Evolutionary conservation across 1,140 invertebrate species (phyloP), one percentile per base, ranked within the genome.

Genomic region (Drosophila sechellia): DNA sequence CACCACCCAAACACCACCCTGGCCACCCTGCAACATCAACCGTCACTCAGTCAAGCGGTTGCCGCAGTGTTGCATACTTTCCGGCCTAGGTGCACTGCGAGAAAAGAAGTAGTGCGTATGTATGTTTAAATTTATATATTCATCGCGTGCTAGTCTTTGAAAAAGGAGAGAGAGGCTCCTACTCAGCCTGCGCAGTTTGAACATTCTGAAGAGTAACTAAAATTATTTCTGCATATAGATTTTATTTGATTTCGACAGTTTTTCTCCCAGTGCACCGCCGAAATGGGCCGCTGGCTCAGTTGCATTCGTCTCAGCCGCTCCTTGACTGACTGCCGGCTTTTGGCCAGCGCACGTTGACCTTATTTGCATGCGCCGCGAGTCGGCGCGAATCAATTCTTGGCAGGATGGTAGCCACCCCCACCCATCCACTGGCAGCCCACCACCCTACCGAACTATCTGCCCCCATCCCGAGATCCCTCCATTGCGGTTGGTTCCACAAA

Each of bases 331-430:
- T 65, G 66, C 34, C 53, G 71, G 75, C 77, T 70, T 79, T 84
- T 77, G 81, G 65, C 81, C 57, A 84, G 77, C 81, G 81, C 81
- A 86, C 83, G 79, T 87, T 87, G 83, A 87, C 83, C 83, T 87
- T 86, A 86, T 86, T 86, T 86, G 84, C 83, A 86, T 86, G 75
- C 65, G 59, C 70, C 81, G 56, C 56, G 56, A 48, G 43, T 58
- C 72, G 63, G 69, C 75, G 71, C 84, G 83, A 83, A 87, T 89
- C 79, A 87, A 87, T 87, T 87, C 81, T 81, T 71, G 65, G 70
- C 74, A 76, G 45, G 43, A 39, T 55, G 17, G 53, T 37, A 35
- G 31, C 35, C 42, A 40, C 34, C 25, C 34, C 25, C 46, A 35
- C 10, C 45, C n/a, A 10, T 4, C 50, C 27, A 13, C 12, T 35